Evolutionary conservation across 1,140 invertebrate genomes (phyloP).

Genomic region (Paralvinella palmiformis): DNA sequence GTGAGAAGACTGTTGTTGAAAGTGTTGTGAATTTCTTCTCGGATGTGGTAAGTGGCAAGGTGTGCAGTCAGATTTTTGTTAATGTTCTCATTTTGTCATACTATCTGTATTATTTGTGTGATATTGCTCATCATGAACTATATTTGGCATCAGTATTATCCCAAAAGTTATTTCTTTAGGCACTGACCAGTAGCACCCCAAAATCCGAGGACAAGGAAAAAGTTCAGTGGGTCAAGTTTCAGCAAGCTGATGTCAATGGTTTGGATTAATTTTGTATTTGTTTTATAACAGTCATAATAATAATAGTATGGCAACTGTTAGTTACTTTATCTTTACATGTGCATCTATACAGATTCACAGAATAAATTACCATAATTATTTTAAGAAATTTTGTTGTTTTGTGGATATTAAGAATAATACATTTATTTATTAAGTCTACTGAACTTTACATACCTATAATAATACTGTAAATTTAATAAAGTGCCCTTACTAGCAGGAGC

Average conservation of each 20-base stretch:
- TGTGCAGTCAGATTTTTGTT: too few relatives aligned
- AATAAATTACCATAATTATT: neutral
- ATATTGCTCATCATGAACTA: too few relatives aligned
- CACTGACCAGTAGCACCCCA: conserved; percentile 53
- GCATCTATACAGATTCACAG: neutral
- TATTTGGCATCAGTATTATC: too few relatives aligned
- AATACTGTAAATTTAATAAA: too few relatives aligned
- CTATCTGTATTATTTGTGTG: too few relatives aligned
- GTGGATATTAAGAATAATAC: neutral
- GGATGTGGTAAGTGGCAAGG: too few relatives aligned
- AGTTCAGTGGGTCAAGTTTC: conserved; percentile 72
- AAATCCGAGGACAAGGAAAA: conserved; percentile 64
- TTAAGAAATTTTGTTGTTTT: neutral
- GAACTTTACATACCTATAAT: neutral
- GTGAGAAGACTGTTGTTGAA: too few relatives aligned
- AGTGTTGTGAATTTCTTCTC: too few relatives aligned
- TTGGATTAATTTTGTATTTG: conserved; percentile 21
- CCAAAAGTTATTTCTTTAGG: conserved; percentile 49
- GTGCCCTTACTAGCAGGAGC: too few relatives aligned
- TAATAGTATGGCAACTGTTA: neutral
- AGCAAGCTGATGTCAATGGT: conserved; percentile 73
- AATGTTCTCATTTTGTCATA: too few relatives aligned
- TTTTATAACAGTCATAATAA: conserved; percentile 6
- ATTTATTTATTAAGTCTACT: neutral
- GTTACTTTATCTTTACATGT: neutral